Evolutionary conservation across 2,888 invertebrate species (phyloP).

Genomic region (Pseudococcus viburni): DNA sequence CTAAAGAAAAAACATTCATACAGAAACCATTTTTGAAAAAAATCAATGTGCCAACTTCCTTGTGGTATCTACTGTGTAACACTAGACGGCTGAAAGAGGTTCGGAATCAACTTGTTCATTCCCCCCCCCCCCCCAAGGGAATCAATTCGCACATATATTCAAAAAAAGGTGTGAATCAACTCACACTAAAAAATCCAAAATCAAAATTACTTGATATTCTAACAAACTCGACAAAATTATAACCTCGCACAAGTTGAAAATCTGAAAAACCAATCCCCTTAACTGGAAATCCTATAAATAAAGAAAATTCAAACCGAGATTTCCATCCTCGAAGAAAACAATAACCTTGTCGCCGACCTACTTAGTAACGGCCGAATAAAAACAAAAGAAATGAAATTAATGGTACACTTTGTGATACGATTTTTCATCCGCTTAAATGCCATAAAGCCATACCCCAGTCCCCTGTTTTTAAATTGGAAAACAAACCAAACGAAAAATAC

Average conservation of each 20-base stretch:
- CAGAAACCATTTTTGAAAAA: too few species aligned
- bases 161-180: too few species aligned
- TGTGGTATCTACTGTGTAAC: too few species aligned
- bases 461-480: not conserved
- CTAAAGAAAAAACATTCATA: too few species aligned
- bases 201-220: too few species aligned
- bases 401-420: constrained; percentile 9
- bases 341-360: constrained; percentile 36
- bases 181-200: too few species aligned
- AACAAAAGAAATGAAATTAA: constrained; percentile 32
- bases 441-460: not conserved
- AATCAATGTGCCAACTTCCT: too few species aligned
- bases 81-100: too few species aligned
- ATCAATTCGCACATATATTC: too few species aligned
- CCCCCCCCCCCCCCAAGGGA: too few species aligned
- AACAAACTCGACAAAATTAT: too few species aligned
- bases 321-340: not conserved
- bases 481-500: constrained; percentile 14
- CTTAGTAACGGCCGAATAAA: constrained; percentile 14
- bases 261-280: not conserved
- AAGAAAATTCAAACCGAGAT: not conserved
- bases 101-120: too few species aligned
- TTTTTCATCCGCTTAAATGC: constrained; percentile 46
- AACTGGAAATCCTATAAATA: not conserved
- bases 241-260: not conserved